Conservation (phyloP, 1,140 invertebrate genomes). For the Metopolophium dirhodum region DNA sequence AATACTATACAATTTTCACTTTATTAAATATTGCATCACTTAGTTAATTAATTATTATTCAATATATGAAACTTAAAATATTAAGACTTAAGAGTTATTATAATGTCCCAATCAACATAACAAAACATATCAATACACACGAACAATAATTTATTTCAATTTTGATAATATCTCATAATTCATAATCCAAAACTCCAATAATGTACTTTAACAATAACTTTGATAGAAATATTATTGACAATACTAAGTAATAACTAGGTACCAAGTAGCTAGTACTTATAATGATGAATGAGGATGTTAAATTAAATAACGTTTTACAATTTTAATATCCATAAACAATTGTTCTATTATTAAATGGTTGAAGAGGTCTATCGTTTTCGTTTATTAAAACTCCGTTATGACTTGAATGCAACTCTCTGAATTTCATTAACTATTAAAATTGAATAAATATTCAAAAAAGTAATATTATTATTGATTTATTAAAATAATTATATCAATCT, state of each 20-base stretch:
- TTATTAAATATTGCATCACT: too few relatives aligned
- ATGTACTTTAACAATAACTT: background rate
- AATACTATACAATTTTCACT: background rate
- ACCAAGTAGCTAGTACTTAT: background rate
- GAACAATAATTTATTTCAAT: background rate
- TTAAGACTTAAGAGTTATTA: background rate
- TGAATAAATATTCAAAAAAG: background rate
- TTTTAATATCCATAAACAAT: conserved; percentile 30
- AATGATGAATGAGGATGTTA: background rate
- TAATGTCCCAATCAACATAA: background rate
- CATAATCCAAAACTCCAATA: background rate
- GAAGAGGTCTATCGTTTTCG: conserved; percentile 48
- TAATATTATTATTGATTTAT: background rate
- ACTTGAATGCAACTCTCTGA: conserved; percentile 42
- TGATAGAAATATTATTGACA: background rate
- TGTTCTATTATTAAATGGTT: conserved; percentile 52
- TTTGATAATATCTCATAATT: background rate
- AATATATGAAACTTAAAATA: background rate
- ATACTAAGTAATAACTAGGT: background rate
- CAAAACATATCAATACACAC: background rate
- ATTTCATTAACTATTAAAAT: conserved; percentile 36
- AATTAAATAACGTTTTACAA: background rate
- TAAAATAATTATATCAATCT: background rate
- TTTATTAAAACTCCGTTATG: background rate
- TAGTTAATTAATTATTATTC: too few relatives aligned